A percentile compares a stretch with the other conserved stretches of the same genome.
These are phyloP conservation scores for Sinohyriopsis cumingii DNA, from an alignment of 2,888 invertebrate genomes.

Conservation along the genomic window DNA sequence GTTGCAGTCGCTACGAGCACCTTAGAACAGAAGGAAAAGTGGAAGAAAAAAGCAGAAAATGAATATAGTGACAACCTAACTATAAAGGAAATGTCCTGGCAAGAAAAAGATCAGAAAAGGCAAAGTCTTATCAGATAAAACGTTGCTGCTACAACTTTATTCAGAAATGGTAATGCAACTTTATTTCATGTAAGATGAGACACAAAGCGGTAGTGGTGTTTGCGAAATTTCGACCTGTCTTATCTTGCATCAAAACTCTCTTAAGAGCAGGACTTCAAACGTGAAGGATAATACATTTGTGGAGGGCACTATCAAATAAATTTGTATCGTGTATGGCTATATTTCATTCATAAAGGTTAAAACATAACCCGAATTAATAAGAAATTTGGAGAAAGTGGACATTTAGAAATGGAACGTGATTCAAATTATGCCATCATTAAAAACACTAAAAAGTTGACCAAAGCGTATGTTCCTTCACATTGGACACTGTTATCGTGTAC, in stretches of 20 bases:
- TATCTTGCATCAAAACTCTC: slow-evolving; percentile 3
- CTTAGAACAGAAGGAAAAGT: slow-evolving; percentile 5
- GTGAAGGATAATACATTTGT: not conserved
- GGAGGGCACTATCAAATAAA: not conserved
- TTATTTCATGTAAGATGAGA: slow-evolving; percentile 23
- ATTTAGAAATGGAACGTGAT: too few species aligned
- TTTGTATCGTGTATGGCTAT: too few species aligned
- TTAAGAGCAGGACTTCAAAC: not conserved
- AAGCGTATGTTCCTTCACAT: too few species aligned
- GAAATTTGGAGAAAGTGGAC: not conserved
- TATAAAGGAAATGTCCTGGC: slow-evolving; percentile 7
- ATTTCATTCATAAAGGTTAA: slow-evolving; percentile 1
- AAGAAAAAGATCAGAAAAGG: slow-evolving; percentile 13
- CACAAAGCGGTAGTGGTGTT: slow-evolving; percentile 16
- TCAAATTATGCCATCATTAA: too few species aligned
- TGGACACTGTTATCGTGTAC: too few species aligned
- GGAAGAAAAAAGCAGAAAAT: slow-evolving; percentile 2
- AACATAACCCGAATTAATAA: not conserved
- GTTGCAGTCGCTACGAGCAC: slow-evolving; percentile 7
- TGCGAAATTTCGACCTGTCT: slow-evolving; percentile 13
- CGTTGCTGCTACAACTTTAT: slow-evolving; percentile 14
- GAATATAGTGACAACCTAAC: slow-evolving; percentile 9
- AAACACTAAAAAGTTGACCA: too few species aligned
- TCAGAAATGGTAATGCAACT: slow-evolving; percentile 12
- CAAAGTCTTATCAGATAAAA: slow-evolving; percentile 22